Percentiles rank a stretch among this genome's conserved stretches.
phyloP scores from a whole-genome alignment of 1,140 invertebrate genomes.

The Chelonus insularis region DNA sequence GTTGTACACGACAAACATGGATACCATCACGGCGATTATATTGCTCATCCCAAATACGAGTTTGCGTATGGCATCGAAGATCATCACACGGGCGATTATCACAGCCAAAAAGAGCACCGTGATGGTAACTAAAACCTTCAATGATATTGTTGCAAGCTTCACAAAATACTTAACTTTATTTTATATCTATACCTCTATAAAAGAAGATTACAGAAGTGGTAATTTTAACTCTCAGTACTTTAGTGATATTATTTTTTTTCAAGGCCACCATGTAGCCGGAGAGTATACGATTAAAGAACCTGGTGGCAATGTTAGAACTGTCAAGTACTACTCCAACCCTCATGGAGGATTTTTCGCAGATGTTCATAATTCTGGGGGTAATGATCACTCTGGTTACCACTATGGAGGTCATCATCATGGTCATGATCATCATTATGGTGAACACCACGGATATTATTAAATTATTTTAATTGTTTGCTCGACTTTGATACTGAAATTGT shows the following conservation, averaged over 20 bases:
- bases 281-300: constrained; percentile 74
- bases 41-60: constrained; percentile 62
- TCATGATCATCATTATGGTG: too few species aligned
- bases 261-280: constrained; percentile 54
- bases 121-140: constrained; percentile 52
- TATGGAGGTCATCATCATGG: constrained; percentile 41
- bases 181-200: not conserved
- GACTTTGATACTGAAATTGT: too few species aligned
- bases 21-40: constrained; percentile 46
- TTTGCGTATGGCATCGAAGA: constrained; percentile 70
- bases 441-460: too few species aligned
- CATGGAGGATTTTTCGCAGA: constrained; percentile 73
- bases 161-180: constrained; percentile 51
- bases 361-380: constrained; percentile 69
- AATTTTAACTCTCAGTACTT: too few species aligned
- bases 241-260: constrained; percentile 32
- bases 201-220: not conserved
- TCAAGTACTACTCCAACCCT: constrained; percentile 73
- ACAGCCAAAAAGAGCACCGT: constrained; percentile 65
- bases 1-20: constrained; percentile 50
- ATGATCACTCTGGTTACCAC: constrained; percentile 51
- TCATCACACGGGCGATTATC: constrained; percentile 66
- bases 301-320: constrained; percentile 72
- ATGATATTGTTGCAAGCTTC: constrained; percentile 11
- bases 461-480: too few species aligned